These are phyloP conservation scores for Nipponacmea schrenckii DNA, from an alignment of 2,888 invertebrate genomes.

Conservation along the genomic window DNA sequence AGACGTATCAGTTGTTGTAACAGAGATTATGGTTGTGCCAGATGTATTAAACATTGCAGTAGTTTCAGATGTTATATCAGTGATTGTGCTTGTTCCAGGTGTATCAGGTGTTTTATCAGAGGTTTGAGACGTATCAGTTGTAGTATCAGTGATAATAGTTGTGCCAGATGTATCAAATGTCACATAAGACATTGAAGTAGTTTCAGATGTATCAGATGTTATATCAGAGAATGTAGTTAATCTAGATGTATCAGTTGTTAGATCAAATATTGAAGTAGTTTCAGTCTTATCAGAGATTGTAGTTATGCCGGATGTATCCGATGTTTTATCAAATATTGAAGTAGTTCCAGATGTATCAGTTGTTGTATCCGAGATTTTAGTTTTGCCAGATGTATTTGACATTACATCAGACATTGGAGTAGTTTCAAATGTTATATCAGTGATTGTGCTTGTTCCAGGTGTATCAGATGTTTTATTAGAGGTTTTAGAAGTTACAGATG, in stretches of 20 bases:
- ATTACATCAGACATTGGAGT: neutral
- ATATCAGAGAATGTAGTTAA: neutral
- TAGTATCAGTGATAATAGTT: no score
- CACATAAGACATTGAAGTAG: neutral
- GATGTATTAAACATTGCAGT: neutral
- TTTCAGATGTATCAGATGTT: neutral
- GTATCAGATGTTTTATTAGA: neutral
- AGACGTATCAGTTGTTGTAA: no score
- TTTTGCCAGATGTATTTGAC: neutral
- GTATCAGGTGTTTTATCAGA: neutral
- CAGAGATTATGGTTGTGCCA: no score
- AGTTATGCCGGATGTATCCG: neutral
- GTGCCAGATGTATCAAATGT: no score
- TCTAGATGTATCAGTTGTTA: neutral
- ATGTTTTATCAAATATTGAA: neutral
- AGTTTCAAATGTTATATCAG: neutral
- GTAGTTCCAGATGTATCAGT: neutral
- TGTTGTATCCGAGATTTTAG: neutral
- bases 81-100: neutral
- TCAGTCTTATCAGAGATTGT: neutral
- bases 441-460: neutral
- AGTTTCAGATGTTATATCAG: neutral
- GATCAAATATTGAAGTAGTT: neutral
- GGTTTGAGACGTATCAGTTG: no score
- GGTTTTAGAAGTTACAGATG: neutral